These are phyloP conservation scores for Urocynchramus pylzowi DNA, from an alignment of 2,113 vertebrate genomes.

Conservation along the genomic window DNA sequence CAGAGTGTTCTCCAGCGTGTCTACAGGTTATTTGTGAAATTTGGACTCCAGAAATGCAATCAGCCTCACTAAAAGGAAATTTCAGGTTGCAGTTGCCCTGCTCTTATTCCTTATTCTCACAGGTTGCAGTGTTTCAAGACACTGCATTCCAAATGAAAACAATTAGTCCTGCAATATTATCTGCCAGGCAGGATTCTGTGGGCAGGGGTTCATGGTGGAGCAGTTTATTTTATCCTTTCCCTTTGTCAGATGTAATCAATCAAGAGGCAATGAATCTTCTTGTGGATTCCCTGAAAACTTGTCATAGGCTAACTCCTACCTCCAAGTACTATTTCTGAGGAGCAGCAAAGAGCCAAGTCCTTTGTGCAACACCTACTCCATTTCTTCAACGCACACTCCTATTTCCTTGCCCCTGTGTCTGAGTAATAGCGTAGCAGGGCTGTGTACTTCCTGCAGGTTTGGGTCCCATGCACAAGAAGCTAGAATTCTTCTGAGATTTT, in stretches of 20 bases:
- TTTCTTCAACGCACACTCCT: background rate
- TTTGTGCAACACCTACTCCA: background rate
- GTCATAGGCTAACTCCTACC: background rate
- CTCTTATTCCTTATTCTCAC: background rate
- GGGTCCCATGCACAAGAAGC: background rate
- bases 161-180: background rate
- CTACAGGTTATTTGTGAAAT: background rate
- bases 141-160: background rate
- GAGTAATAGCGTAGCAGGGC: background rate
- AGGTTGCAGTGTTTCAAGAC: background rate
- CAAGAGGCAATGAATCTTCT: background rate
- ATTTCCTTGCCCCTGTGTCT: background rate
- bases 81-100: background rate
- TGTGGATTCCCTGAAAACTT: background rate
- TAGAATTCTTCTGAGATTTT: background rate
- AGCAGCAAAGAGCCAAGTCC: background rate
- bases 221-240: background rate
- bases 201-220: background rate
- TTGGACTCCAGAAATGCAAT: background rate
- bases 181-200: background rate
- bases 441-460: background rate
- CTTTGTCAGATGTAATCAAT: background rate
- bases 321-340: background rate
- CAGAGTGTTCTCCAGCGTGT: accelerated
- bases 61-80: background rate